A percentile compares a stretch with the other conserved stretches of the same genome.
Evolutionary conservation across 2,113 vertebrate genomes (phyloP).

Genomic region (Lamprologus lemairii): DNA sequence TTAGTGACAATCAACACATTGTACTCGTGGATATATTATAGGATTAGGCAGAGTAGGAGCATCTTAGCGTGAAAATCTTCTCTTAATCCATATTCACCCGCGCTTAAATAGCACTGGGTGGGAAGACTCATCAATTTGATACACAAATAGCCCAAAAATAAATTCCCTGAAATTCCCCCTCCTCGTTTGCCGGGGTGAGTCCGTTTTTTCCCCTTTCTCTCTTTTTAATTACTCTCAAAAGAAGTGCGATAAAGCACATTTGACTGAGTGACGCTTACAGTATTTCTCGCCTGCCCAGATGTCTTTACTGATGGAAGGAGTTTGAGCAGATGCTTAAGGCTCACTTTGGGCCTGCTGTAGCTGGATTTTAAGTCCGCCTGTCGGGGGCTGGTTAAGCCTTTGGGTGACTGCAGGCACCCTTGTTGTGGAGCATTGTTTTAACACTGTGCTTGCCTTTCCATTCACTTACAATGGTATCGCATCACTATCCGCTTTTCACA

Average conservation of each 20-base stretch:
- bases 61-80: constrained; percentile 64
- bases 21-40: constrained; percentile 49
- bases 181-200: not conserved
- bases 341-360: constrained; percentile 2
- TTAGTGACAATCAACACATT: constrained; percentile 72
- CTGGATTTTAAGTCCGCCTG: not conserved
- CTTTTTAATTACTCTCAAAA: not conserved
- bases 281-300: not conserved
- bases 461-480: constrained; percentile 61
- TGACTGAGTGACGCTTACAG: not conserved
- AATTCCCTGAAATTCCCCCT: not conserved
- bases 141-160: constrained; percentile 20
- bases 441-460: constrained; percentile 49
- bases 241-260: not conserved
- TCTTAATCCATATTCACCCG: constrained; percentile 64
- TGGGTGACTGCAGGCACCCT: constrained; percentile 20
- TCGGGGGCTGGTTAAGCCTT: constrained; percentile 3
- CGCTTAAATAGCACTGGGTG: constrained; percentile 31
- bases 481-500: constrained; percentile 68
- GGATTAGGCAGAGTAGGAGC: constrained; percentile 64
- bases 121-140: constrained; percentile 39
- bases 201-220: not conserved
- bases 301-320: not conserved
- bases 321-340: not conserved
- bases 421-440: constrained; percentile 63